Evolutionary conservation across 2,113 vertebrate species (phyloP).

Genomic region (Anarrhichthys ocellatus): DNA sequence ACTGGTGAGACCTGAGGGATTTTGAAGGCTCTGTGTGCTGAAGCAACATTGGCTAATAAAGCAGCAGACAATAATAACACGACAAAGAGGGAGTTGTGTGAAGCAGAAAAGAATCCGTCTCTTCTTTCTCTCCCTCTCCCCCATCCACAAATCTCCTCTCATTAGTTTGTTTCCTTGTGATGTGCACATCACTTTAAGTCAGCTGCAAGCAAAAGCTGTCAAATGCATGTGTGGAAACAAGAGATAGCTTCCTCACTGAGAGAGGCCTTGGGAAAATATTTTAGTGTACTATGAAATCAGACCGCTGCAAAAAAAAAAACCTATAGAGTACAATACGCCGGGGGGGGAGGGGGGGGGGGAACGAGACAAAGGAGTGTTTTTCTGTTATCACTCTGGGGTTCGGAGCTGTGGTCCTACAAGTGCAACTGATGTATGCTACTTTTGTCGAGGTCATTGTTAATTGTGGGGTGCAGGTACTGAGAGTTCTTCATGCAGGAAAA

Average conservation of each 20-base stretch:
- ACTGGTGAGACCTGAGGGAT: slow-evolving; percentile 54
- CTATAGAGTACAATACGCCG: slow-evolving; percentile 27
- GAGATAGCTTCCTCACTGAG: slow-evolving; percentile 69
- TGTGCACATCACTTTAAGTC: slow-evolving; percentile 67
- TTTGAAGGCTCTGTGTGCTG: slow-evolving; percentile 68
- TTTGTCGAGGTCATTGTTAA: slow-evolving; percentile 29
- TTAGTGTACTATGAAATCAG: slow-evolving; percentile 56
- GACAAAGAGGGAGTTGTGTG: slow-evolving; percentile 45
- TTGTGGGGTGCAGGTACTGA: slow-evolving; percentile 16
- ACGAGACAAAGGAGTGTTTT: slow-evolving; percentile 12
- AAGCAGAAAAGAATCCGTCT: slow-evolving; percentile 37
- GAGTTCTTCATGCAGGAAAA: background rate
- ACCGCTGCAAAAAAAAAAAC: slow-evolving; percentile 48
- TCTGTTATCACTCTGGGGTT: slow-evolving; percentile 33
- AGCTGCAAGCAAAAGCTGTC: slow-evolving; percentile 77
- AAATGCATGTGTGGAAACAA: slow-evolving; percentile 61
- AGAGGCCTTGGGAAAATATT: slow-evolving; percentile 64
- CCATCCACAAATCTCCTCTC: slow-evolving; percentile 71
- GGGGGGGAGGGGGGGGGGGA: background rate
- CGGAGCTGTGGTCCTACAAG: slow-evolving; percentile 27
- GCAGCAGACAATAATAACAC: slow-evolving; percentile 63
- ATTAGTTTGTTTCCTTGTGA: slow-evolving; percentile 76
- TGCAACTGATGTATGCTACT: background rate
- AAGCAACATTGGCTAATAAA: slow-evolving; percentile 74
- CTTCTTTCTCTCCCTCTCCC: slow-evolving; percentile 16